Percentiles rank a stretch among this genome's conserved stretches.
Evolutionary conservation across 2,888 invertebrate species (phyloP).

Genomic region (Aleiodes leptofemur): DNA sequence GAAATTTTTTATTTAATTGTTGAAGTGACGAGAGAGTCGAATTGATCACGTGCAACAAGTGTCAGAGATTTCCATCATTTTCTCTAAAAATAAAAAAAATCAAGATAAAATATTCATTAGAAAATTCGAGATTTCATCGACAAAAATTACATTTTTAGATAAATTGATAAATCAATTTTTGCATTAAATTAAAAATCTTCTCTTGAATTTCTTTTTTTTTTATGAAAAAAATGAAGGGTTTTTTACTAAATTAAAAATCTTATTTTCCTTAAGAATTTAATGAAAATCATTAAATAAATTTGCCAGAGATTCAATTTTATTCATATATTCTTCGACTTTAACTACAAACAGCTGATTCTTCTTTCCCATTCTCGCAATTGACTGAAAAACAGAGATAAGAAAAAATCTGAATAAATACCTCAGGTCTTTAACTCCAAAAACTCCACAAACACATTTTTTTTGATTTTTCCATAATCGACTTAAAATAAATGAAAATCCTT

Average conservation of each 20-base stretch:
- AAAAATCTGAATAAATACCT: conserved; percentile 18
- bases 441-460: not conserved
- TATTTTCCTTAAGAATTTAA: not conserved
- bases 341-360: conserved; percentile 10
- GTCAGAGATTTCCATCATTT: not conserved
- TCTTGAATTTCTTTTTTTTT: no score
- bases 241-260: no score
- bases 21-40: not conserved
- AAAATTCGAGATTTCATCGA: no score
- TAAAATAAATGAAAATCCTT: not conserved
- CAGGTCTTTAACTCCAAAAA: not conserved
- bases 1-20: not conserved
- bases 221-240: no score
- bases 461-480: not conserved
- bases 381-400: not conserved
- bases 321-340: no score
- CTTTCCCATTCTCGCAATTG: not conserved
- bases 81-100: not conserved
- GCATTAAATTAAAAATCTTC: no score
- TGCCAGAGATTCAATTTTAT: no score
- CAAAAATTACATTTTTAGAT: no score
- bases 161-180: no score
- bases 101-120: not conserved
- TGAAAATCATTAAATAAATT: not conserved
- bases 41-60: conserved; percentile 13